Evolutionary conservation across 2,113 vertebrate species (phyloP), one percentile per base, ranked within the genome.

Genomic region (Meleagris gallopavo): DNA sequence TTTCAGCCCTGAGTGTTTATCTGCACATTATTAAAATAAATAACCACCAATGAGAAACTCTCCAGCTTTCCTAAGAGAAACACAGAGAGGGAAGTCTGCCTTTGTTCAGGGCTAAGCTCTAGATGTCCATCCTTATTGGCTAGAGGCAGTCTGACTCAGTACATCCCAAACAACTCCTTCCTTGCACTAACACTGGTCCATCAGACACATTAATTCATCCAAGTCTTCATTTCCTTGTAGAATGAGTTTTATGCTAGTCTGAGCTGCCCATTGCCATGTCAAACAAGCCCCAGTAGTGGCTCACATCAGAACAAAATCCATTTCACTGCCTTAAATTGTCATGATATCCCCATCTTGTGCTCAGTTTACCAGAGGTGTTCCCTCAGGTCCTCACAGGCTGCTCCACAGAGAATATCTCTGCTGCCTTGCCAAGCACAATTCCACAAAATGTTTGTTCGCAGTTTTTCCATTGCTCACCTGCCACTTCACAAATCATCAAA

Each of bases 361-460:
- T 79, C 41, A 58, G 13, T 38, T 38, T 79, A 17, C 25, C 2
- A 1, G 41, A 50, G 21, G 8, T 54, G 13, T 83, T 83, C 41
- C 40, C 2, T 0, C 19, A 32, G 27, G 22, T 52, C 36, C 36
- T 64, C 38, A 27, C 0, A 2, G 38, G 15, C 36, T 41, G 27
- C 54, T 78, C 11, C 0, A 1, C 54, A 32, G 27, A 22, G 18
- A 73, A 22, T 40, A 43, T 12, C 27, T 8, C 21, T 2, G 1
- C 15, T 77, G 25, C 11, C 32, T 54, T 65, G n/a, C 41, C 17
- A 79, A 88, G 18, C 9, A 4, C 57, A 5, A 2, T 13, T 15
- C 54, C n/a, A 25, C 11, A 57, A 5, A 1, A 0, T 75, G 48
- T 70, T 21, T 30, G 27, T 55, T 32, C 6, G 2, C 38, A 55